Evolutionary conservation across 2,888 invertebrate genomes (phyloP), one percentile per base, ranked within the genome.

Genomic region (Aricia artaxerxes): DNA sequence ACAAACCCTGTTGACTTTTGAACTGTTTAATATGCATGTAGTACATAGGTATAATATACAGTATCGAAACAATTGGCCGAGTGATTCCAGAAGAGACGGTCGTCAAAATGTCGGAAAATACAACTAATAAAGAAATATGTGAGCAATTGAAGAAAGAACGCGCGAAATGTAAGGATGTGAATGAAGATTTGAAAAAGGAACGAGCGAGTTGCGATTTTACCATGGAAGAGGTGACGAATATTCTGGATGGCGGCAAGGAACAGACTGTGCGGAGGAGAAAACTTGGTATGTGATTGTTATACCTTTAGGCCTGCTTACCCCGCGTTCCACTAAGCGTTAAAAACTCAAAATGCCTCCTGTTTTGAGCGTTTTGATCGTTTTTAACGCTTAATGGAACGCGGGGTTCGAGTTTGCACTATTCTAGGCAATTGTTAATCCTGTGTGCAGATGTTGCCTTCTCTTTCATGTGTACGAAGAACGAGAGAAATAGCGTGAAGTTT

Each of bases 221-320:
- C 88, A 91, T 96, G 0, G 86, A 92, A 81, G 98, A 98, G 91
- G 92, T 98, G 82, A 97, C 97, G 0, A 89, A 96, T 85, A 95
- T 97, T 82, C 91, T 97, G 82, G 97, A 97, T 87, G 98, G 98
- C 0, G 96, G 97, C 1, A 89, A 93, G 80, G 93, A 96, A 73
- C 97, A 96, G 87, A 97, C 97, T 1, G 85, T 89, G 79, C 95
- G 95, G 82, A 95, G 97, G 84, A 96, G 88, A 80, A 85, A 87
- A 82, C 87, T 92, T 1, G 84, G 84, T 84, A 73, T 80, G 80
- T 72, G 16, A 7, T n/a, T 31, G 16, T 73, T 49, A 57, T 6
- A 73, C 24, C 4, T 4, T 38, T 38, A 40, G 40, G 40, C 6
- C 5, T 6, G 1, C 40, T 40, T 24, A 24, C 24, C 24, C 24